Percentiles rank a stretch among this genome's conserved stretches.
These are phyloP conservation scores for Melanostigma gelatinosum DNA, from an alignment of 2,113 vertebrate species.

Conservation along the genomic window DNA sequence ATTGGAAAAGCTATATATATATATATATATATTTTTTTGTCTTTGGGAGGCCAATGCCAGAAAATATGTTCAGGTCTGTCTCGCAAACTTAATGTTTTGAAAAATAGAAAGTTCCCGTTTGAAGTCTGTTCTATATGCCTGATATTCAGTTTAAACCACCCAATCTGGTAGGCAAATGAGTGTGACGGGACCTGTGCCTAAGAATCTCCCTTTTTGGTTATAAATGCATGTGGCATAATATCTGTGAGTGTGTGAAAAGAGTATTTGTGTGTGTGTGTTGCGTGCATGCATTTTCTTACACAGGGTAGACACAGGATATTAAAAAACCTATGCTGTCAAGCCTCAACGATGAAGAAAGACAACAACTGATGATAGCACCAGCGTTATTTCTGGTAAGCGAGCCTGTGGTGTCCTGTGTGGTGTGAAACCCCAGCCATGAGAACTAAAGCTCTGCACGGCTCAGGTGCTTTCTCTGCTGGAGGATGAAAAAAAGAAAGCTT, in stretches of 20 bases:
- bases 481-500: constrained; percentile 46
- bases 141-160: constrained; percentile 60
- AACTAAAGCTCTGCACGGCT: constrained; percentile 52
- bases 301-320: constrained; percentile 76
- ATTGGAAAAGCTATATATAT: constrained; percentile 53
- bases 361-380: constrained; percentile 53
- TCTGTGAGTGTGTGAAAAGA: constrained; percentile 48
- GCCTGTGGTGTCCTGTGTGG: constrained; percentile 57
- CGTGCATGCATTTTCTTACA: constrained; percentile 55
- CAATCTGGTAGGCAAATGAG: constrained; percentile 73
- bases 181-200: constrained; percentile 50
- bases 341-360: constrained; percentile 70
- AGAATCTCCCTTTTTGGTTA: constrained; percentile 69
- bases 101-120: constrained; percentile 54
- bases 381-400: constrained; percentile 79
- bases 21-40: constrained; percentile 20
- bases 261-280: background rate
- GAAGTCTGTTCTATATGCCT: constrained; percentile 35
- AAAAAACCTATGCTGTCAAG: constrained; percentile 54
- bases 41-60: constrained; percentile 30
- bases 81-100: constrained; percentile 23
- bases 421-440: constrained; percentile 71
- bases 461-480: constrained; percentile 64
- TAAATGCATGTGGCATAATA: constrained; percentile 40
- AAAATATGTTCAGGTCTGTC: constrained; percentile 13